phyloP scores from a whole-genome alignment of 2,797 vertebrate genomes.

The Dermochelys coriacea region DNA sequence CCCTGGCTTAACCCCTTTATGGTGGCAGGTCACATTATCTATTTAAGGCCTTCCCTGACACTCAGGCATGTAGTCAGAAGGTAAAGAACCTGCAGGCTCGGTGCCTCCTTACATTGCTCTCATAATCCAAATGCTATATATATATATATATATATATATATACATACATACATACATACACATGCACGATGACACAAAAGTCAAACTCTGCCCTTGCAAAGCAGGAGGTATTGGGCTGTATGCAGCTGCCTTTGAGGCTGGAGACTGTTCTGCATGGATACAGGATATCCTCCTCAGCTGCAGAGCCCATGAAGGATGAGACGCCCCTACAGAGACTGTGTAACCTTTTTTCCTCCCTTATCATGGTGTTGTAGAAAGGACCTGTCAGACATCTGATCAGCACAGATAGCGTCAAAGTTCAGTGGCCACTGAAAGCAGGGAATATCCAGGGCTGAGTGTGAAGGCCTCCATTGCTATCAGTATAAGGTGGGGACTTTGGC shows the following conservation, averaged over 20 bases:
- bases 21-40: too few species aligned
- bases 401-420: background rate
- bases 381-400: rapidly evolving
- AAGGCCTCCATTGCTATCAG: background rate
- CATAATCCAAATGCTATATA: too few species aligned
- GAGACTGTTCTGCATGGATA: background rate
- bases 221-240: too few species aligned
- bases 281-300: rapidly evolving
- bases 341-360: background rate
- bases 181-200: too few species aligned
- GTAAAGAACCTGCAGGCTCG: too few species aligned
- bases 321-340: rapidly evolving
- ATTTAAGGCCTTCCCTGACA: too few species aligned
- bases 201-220: too few species aligned
- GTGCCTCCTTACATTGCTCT: too few species aligned
- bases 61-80: too few species aligned
- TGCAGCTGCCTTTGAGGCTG: background rate
- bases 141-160: too few species aligned
- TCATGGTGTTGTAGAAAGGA: rapidly evolving
- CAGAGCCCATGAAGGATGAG: background rate
- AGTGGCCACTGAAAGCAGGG: background rate
- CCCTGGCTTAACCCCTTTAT: too few species aligned
- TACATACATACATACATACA: too few species aligned
- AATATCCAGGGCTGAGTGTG: background rate
- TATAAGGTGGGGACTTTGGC: background rate